These are phyloP conservation scores for Elanus axillaris DNA, from an alignment of 2,113 vertebrate species.

Conservation along the genomic window DNA sequence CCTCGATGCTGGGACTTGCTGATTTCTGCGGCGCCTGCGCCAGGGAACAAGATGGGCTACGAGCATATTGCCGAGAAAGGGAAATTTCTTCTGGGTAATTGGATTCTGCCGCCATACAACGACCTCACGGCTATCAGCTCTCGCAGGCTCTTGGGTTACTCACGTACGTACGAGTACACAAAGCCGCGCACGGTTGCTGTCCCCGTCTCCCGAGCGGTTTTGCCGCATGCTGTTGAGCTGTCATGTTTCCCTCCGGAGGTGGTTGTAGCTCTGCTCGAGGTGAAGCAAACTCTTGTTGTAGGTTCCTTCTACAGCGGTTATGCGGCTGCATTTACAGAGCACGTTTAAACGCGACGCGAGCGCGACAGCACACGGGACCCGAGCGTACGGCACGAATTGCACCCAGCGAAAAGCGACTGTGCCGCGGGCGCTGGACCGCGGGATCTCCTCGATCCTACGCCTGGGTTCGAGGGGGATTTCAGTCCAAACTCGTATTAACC, in stretches of 20 bases:
- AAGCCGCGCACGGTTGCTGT: neutral
- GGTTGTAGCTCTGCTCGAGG: neutral
- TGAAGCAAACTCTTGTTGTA: neutral
- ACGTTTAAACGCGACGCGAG: fast-evolving
- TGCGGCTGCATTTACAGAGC: neutral
- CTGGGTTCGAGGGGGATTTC: neutral
- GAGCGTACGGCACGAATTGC: fast-evolving
- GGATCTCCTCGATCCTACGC: no score
- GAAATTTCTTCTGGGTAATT: neutral
- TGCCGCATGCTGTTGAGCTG: neutral
- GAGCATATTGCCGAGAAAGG: neutral
- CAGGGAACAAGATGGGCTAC: neutral
- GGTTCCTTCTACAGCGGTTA: neutral
- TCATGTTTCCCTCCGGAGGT: neutral
- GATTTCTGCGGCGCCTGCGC: neutral
- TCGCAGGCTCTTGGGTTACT: fast-evolving
- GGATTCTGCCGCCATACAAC: neutral
- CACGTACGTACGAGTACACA: fast-evolving
- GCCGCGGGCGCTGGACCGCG: fast-evolving
- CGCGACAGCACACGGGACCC: fast-evolving
- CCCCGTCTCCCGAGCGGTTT: neutral
- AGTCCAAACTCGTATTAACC: neutral
- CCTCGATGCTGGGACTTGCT: neutral
- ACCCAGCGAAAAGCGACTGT: fast-evolving
- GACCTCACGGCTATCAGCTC: neutral